Evolutionary conservation across 2,797 vertebrate species (phyloP), one percentile per base, ranked within the genome.

Genomic region (Chelon auratus): DNA sequence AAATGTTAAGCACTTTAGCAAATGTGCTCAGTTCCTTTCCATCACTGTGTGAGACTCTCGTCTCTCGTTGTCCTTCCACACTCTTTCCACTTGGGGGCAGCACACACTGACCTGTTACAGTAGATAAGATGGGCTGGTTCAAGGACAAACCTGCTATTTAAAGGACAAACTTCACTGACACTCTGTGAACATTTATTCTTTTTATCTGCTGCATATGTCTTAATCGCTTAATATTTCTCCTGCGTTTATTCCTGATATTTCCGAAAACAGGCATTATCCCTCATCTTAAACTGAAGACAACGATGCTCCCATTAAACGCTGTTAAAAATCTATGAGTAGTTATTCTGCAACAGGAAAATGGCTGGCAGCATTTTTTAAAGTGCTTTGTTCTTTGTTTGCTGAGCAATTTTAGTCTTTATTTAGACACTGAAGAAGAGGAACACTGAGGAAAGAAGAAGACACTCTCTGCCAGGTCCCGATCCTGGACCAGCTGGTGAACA

Each of bases 11-110:
- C 45, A 47, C 45, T 47, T 18, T 8, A 9, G n/a, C n/a, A 47
- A 47, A 47, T 18, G 17, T 47, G 9, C 45, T 9, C 8, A 47
- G 17, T 47, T 40, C 9, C 11, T 40, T 9, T 47, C 7, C 45
- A n/a, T 8, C 3, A 18, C 45, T 10, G 17, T 33, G 30, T 6
- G 2, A 33, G 2, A 43, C 37, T n/a, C 15, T 9, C 8, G 2
- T 48, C 17, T 5, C 30, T 51, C 4, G 13, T 11, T 73, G 73
- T 53, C 61, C 30, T 77, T 60, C 1, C 78, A 9, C 15, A 36
- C 47, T 51, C 12, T 72, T 30, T 79, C 87, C 89, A 91, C 81
- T 74, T 62, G 90, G 71, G 76, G 89, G 89, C 89, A 77, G 52
- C 82, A 87, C 56, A 85, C 60, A 65, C 87, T 82, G 76, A 62